Conservation (phyloP, 2,113 vertebrate species). For the Nasalis larvatus region DNA sequence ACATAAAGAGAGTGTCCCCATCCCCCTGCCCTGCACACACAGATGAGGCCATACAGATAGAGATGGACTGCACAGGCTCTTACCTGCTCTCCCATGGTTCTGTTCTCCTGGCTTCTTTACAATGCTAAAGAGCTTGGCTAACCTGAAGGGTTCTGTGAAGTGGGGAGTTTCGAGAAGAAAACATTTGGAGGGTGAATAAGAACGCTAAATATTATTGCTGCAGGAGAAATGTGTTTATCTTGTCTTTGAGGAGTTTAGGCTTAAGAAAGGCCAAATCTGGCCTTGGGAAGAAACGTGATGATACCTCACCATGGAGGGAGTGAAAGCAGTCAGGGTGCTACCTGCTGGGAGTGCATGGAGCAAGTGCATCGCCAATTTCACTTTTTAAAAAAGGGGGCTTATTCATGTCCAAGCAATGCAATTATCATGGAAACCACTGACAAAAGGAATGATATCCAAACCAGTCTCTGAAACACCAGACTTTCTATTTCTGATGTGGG, state of each 20-base stretch:
- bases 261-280: not conserved
- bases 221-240: not conserved
- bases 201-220: not conserved
- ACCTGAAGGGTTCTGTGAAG: not conserved
- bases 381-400: no score
- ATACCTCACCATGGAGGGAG: not conserved
- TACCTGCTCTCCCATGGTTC: accelerated
- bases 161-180: not conserved
- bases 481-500: accelerated
- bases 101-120: accelerated
- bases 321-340: accelerated
- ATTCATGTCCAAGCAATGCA: not conserved
- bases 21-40: accelerated
- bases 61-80: not conserved
- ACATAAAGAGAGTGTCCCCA: accelerated
- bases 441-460: not conserved
- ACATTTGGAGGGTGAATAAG: not conserved
- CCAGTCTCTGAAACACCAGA: not conserved
- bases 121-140: accelerated
- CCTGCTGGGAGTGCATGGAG: no score
- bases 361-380: not conserved
- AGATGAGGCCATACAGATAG: accelerated
- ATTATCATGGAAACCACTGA: not conserved
- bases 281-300: not conserved
- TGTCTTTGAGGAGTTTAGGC: not conserved